Base-by-base conservation (phyloP, 2,888 invertebrate genomes). In the Altica lythri region DNA sequence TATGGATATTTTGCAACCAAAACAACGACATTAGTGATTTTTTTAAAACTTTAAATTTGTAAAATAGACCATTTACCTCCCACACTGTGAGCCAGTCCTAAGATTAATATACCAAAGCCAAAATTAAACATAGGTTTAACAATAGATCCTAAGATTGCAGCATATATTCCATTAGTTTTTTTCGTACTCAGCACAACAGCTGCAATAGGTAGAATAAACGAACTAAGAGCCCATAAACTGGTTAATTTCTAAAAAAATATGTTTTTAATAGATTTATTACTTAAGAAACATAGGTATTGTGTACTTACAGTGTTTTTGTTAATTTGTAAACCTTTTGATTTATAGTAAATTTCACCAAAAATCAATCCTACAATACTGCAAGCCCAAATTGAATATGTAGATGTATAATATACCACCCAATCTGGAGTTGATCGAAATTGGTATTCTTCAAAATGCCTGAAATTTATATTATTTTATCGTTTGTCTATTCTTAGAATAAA, bases 291-390 rank as follows among this genome's bases (percentile, higher is more conserved):
- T 12, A 34, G 12, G 34, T 4, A 34, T 8, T 3, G 16, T 2
- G 9, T 35, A 12, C 14, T 12, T 35, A 35, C 35, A 10, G 12
- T 13, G 13, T 35, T 35, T 14, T 3, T 9, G n/a, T 35, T 35
- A 9, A 35, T 35, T 3, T 10, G 12, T 9, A 4, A 4, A 14
- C 9, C 14, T 35, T 35, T 35, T 9, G 16, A 12, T 14, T 35
- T 35, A 35, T 13, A 13, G 8, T 35, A 35, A 35, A 35, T 35
- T 14, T 9, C 13, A 12, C 35, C 35, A 35, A 35, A 35, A 5
- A 35, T 35, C 8, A 35, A 10, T 14, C 16, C 35, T 12, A 35
- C 14, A 5, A 35, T 13, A n/a, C 35, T 35, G 4, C 13, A 35
- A 9, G 13, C 12, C 35, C 35, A 35, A 12, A 35, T 13, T 9